A percentile compares a stretch with the other conserved stretches of the same genome.
These are phyloP conservation scores for Ommatoiulus sabulosus DNA, from an alignment of 2,888 invertebrate species.

Conservation along the genomic window DNA sequence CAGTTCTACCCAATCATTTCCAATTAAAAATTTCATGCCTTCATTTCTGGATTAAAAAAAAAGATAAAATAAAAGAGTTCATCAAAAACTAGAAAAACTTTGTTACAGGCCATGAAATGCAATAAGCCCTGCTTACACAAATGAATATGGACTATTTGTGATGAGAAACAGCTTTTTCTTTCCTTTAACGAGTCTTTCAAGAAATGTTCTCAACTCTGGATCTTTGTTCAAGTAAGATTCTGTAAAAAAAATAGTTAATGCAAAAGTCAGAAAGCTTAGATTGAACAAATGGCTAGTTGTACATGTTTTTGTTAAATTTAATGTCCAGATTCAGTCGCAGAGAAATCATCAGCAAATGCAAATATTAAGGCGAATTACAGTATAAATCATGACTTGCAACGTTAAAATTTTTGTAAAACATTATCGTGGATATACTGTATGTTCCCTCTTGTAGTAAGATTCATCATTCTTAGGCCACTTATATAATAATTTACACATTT, in stretches of 20 bases:
- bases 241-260: slow-evolving; percentile 64
- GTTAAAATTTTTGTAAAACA: too few relatives aligned
- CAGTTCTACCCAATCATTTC: slow-evolving; percentile 86
- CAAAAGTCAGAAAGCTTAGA: background rate
- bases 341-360: too few relatives aligned
- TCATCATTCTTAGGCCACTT: too few relatives aligned
- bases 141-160: slow-evolving; percentile 95
- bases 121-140: slow-evolving; percentile 75
- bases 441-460: too few relatives aligned
- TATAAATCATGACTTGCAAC: too few relatives aligned
- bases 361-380: too few relatives aligned
- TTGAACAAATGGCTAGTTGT: background rate
- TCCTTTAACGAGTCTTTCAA: slow-evolving; percentile 78
- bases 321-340: background rate
- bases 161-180: slow-evolving; percentile 93
- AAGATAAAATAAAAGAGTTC: slow-evolving; percentile 54
- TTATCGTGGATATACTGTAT: too few relatives aligned
- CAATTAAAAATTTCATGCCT: slow-evolving; percentile 91
- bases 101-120: background rate
- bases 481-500: too few relatives aligned
- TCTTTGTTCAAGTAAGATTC: slow-evolving; percentile 84
- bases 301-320: background rate
- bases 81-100: background rate
- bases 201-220: slow-evolving; percentile 78
- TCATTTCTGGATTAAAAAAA: slow-evolving; percentile 76